These are phyloP conservation scores for Muscina levida DNA, from an alignment of 2,888 invertebrate genomes.

Conservation along the genomic window DNA sequence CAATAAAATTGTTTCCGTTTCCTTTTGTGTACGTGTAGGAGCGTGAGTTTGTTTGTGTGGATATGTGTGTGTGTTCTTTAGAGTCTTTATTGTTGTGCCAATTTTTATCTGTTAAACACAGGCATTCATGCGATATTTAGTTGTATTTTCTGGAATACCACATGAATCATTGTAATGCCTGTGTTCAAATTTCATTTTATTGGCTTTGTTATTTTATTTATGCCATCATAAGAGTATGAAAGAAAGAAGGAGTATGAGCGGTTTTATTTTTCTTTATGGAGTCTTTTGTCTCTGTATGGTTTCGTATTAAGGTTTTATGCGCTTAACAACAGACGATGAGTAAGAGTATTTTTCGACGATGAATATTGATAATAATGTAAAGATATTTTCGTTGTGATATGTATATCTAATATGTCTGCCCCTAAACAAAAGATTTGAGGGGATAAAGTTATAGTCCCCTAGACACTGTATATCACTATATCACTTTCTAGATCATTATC, in stretches of 20 bases:
- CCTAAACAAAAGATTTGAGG: no score
- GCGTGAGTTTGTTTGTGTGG: background rate
- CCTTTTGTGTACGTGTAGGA: background rate
- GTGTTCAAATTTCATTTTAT: conserved; percentile 22
- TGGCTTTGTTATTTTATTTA: conserved; percentile 5
- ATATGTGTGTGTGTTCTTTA: background rate
- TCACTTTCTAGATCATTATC: no score
- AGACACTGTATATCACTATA: no score
- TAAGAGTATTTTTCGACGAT: background rate
- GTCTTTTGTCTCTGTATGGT: background rate
- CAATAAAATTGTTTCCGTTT: conserved; percentile 42
- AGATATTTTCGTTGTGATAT: no score
- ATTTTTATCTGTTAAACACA: conserved; percentile 24
- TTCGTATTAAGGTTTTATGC: conserved; percentile 13
- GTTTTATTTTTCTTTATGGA: conserved; percentile 7
- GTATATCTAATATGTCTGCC: no score
- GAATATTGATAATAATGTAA: no score
- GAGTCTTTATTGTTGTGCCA: conserved; percentile 33
- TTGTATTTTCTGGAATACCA: background rate
- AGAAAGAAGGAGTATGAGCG: no score
- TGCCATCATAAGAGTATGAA: background rate
- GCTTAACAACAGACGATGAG: conserved; percentile 7
- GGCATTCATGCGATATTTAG: conserved; percentile 15
- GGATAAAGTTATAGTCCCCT: no score
- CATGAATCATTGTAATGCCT: background rate